Base-by-base conservation (phyloP, 2,797 vertebrate genomes). In the Micrastur ruficollis region DNA sequence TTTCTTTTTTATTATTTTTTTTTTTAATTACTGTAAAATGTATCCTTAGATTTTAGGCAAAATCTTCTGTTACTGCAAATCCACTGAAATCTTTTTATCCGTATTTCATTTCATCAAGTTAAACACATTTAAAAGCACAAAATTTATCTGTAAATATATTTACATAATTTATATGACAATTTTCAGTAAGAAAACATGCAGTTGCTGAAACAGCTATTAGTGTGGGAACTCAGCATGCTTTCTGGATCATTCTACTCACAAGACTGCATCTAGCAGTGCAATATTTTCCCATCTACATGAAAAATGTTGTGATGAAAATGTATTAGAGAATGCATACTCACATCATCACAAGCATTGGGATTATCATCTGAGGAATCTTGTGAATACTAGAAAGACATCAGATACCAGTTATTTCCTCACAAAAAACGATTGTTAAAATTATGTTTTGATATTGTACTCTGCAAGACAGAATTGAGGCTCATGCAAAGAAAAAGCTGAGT, bases 291-390 rank as follows among this genome's bases (percentile, higher is more conserved):
- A 76, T 40, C 34, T 70, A 47, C 0, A 1, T 58, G 16, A 72
- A 81, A 92, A 91, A 38, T 23, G 3, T 58, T 44, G 29, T 38
- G 16, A 67, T n/a, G 12, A 81, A 83, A 78, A 63, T 40, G 25
- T 22, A 16, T 32, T 56, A 29, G 38, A 78, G 52, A 78, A 86
- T 40, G 25, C 11, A 70, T 70, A 97, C 97, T 97, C 88, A 97
- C 97, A 47, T 95, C 90, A 68, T 95, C 92, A 85, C 97, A 97
- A 19, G 79, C 88, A 0, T 96, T 95, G 53, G 94, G 71, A 80
- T 90, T 96, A 36, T 79, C 14, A 0, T 95, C 81, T 59, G 95
- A 93, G 55, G 2, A 81, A 59, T 34, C 81, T 15, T 97, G 97
- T 23, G 96, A 96, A 8, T 84, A 91, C 96, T 96, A 90, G 46